Percentiles rank a stretch among this genome's conserved stretches.
These are phyloP conservation scores for Nixonia krombeini DNA, from an alignment of 1,140 invertebrate genomes.

Conservation along the genomic window DNA sequence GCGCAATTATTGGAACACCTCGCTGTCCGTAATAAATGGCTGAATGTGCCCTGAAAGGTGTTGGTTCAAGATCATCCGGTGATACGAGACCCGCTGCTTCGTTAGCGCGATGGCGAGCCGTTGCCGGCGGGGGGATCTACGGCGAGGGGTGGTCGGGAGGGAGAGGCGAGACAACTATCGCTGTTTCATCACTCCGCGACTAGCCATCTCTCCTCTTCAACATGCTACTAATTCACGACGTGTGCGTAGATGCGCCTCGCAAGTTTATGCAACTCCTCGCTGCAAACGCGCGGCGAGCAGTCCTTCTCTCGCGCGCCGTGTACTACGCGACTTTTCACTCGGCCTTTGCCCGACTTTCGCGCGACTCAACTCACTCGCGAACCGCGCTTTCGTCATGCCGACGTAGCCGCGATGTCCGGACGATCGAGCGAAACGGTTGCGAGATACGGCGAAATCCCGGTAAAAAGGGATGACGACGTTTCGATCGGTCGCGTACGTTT, in stretches of 20 bases:
- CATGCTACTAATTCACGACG: constrained; percentile 9
- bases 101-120: too few relatives aligned
- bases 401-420: too few relatives aligned
- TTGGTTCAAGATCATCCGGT: constrained; percentile 64
- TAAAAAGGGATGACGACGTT: too few relatives aligned
- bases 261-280: constrained; percentile 46
- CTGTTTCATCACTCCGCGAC: constrained; percentile 46
- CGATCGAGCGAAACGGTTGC: too few relatives aligned
- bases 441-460: too few relatives aligned
- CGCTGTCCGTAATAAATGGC: constrained; percentile 61
- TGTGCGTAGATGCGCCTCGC: constrained; percentile 32
- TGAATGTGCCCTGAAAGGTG: constrained; percentile 64
- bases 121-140: too few relatives aligned
- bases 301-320: constrained; percentile 32
- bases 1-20: constrained; percentile 66
- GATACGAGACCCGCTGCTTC: constrained; percentile 55
- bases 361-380: too few relatives aligned
- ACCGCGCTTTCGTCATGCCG: too few relatives aligned
- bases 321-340: constrained; percentile 19
- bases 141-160: constrained; percentile 29
- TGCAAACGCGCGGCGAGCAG: too few relatives aligned
- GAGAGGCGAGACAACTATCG: constrained; percentile 39
- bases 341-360: constrained; percentile 15
- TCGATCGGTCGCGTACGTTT: too few relatives aligned
- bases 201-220: constrained; percentile 38